A percentile compares a stretch with the other conserved stretches of the same genome.
These are phyloP conservation scores for Drosophila helvetica DNA, from an alignment of 2,888 invertebrate species.

Conservation along the genomic window DNA sequence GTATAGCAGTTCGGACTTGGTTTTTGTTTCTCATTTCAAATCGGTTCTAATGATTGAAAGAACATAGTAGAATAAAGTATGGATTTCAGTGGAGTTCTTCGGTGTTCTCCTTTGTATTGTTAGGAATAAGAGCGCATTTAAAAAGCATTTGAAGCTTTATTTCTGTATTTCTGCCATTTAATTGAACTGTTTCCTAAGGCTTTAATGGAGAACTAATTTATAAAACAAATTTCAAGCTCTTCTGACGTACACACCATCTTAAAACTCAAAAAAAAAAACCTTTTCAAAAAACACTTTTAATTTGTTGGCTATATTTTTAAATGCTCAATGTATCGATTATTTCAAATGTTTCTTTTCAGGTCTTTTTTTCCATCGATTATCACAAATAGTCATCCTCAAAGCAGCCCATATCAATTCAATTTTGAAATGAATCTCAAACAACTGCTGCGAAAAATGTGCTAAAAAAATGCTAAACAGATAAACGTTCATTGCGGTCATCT, in stretches of 20 bases:
- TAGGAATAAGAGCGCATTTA: too few relatives aligned
- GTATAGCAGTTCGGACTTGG: background rate
- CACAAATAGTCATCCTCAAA: slow-evolving; percentile 16
- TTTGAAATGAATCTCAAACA: slow-evolving; percentile 21
- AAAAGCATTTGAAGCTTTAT: too few relatives aligned
- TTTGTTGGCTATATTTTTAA: background rate
- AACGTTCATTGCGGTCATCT: slow-evolving; percentile 38
- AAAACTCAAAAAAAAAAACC: too few relatives aligned
- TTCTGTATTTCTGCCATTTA: too few relatives aligned
- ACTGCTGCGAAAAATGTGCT: slow-evolving; percentile 16
- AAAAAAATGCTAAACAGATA: slow-evolving; percentile 28
- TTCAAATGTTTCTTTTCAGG: background rate
- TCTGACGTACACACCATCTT: background rate
- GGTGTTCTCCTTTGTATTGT: too few relatives aligned
- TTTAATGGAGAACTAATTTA: background rate
- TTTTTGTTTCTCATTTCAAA: background rate
- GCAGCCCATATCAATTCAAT: slow-evolving; percentile 29
- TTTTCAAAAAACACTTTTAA: background rate
- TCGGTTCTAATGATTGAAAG: background rate
- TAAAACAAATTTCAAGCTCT: background rate
- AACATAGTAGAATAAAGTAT: background rate
- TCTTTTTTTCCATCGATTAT: slow-evolving; percentile 17
- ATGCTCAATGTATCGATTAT: slow-evolving; percentile 18
- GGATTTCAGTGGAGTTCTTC: too few relatives aligned
- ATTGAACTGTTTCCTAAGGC: background rate